A percentile compares a stretch with the other conserved stretches of the same genome.
These are phyloP conservation scores for Seriola quinqueradiata DNA, from an alignment of 2,113 vertebrate genomes.

Conservation along the genomic window DNA sequence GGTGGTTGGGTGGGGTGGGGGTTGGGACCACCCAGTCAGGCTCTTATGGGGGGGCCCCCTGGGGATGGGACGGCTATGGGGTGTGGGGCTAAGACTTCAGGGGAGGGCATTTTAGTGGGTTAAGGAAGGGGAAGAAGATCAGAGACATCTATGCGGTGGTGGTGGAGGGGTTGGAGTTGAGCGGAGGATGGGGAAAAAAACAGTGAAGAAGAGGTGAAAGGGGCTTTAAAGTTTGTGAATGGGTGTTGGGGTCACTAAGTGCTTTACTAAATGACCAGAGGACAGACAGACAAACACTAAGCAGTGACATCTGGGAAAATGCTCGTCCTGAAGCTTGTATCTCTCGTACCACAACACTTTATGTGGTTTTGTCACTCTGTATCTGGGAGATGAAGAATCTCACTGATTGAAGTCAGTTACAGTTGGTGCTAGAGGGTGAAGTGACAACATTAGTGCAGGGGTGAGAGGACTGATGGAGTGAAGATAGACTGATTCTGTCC, in stretches of 20 bases:
- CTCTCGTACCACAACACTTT: slow-evolving; percentile 3
- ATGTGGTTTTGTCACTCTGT: slow-evolving; percentile 5
- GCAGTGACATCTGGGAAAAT: slow-evolving; percentile 46
- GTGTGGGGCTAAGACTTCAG: slow-evolving; percentile 56
- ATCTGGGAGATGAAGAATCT: slow-evolving; percentile 10
- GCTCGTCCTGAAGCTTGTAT: slow-evolving; percentile 12
- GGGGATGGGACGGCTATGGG: slow-evolving; percentile 53
- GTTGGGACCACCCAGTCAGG: slow-evolving; percentile 82
- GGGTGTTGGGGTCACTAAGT: slow-evolving; percentile 55
- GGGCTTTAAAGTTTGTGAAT: slow-evolving; percentile 55
- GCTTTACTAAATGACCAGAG: slow-evolving; percentile 56
- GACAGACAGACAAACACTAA: slow-evolving; percentile 46
- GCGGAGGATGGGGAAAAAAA: slow-evolving; percentile 38
- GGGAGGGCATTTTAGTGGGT: slow-evolving; percentile 40
- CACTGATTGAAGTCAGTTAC: slow-evolving; percentile 35
- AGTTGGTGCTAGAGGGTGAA: slow-evolving; percentile 16
- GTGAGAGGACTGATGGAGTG: slow-evolving; percentile 60
- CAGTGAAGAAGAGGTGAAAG: slow-evolving; percentile 35
- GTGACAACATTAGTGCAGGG: slow-evolving; percentile 49
- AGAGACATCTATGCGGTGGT: slow-evolving; percentile 58
- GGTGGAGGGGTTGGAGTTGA: slow-evolving; percentile 24
- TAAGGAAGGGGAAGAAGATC: slow-evolving; percentile 63
- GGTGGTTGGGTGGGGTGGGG: slow-evolving; percentile 3
- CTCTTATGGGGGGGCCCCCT: slow-evolving; percentile 66
- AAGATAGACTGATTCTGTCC: slow-evolving; percentile 58